Evolutionary conservation across 1,140 invertebrate genomes (phyloP), one percentile per base, ranked within the genome.

Genomic region (Myzus persicae): DNA sequence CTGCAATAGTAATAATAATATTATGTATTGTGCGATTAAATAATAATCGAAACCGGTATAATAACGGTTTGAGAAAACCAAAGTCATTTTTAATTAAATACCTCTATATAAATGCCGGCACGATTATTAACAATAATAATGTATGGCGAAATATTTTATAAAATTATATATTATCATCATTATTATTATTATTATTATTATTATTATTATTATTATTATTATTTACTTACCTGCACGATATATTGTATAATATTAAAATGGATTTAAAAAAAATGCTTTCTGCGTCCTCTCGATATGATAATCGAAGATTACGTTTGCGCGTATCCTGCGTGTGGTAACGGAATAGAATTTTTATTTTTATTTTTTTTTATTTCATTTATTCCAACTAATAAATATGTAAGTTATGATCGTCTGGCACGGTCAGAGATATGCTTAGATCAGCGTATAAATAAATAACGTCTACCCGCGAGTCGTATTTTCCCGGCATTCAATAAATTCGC

Each of bases 391-490:
- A 42, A 40, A 40, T 84, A 84, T 42, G 82, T 84, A 84, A 84
- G 38, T 84, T 84, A 84, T 84, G 82, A 84, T 84, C 82, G 82
- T 84, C 36, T 40, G 82, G 82, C 38, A 26, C 82, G 82, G 40
- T 26, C n/a, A 76, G 82, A 84, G 82, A 84, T 84, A 84, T 76
- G 59, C 22, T 84, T 40, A 26, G 82, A 84, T 84, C 82, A 24
- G 38, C 82, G 40, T 84, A n/a, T n/a, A 42, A 84, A 84, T 40
- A 40, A 84, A 40, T 84, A 84, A 40, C 38, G 9, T 42, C 40
- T 84, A 84, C 38, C 24, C 38, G 22, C 36, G 82, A 84, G 40
- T 42, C 82, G 36, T 84, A 84, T 38, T 82, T 82, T 40, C 7
- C 20, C 7, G 38, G 22, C 6, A 82, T 82, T 82, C n/a, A 82